A percentile compares a stretch with the other conserved stretches of the same genome.
Conservation (phyloP, 2,888 invertebrate species). For the Hemithea aestivaria region DNA sequence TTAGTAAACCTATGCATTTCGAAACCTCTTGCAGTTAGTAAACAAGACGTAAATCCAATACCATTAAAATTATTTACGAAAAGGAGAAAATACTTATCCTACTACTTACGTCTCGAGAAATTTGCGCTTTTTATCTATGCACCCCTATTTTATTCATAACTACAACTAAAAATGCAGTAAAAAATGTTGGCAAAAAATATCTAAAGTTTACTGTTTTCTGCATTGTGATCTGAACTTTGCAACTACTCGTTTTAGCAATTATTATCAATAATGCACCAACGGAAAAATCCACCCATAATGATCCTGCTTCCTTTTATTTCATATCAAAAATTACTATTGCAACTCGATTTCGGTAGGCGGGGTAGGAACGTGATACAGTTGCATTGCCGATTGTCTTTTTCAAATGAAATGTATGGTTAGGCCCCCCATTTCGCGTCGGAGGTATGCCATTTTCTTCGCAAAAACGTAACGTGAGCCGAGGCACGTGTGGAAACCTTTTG, state of each 20-base stretch:
- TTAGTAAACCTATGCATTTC: too few relatives aligned
- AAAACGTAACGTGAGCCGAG: conserved; percentile 60
- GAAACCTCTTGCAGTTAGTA: too few relatives aligned
- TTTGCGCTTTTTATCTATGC: too few relatives aligned
- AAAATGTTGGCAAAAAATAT: too few relatives aligned
- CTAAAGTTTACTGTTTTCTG: too few relatives aligned
- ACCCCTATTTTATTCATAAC: too few relatives aligned
- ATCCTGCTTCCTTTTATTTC: conserved; percentile 35
- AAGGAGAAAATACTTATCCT: too few relatives aligned
- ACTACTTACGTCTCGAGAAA: too few relatives aligned
- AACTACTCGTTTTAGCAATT: conserved; percentile 37
- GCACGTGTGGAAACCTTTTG: conserved; percentile 67
- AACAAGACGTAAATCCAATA: too few relatives aligned
- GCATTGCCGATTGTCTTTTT: conserved; percentile 63
- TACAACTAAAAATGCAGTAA: too few relatives aligned
- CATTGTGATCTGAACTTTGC: too few relatives aligned
- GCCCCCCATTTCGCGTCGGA: conserved; percentile 49
- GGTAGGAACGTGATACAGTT: conserved; percentile 55
- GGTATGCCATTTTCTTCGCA: conserved; percentile 53
- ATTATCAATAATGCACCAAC: conserved; percentile 53
- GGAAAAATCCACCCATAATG: conserved; percentile 71
- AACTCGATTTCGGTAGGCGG: conserved; percentile 63
- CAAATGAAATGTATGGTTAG: conserved; percentile 66
- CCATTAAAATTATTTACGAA: too few relatives aligned
- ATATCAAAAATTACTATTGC: conserved; percentile 74